Conservation (phyloP, 2,797 vertebrate genomes). For the Pseudocheirus occidentalis region DNA sequence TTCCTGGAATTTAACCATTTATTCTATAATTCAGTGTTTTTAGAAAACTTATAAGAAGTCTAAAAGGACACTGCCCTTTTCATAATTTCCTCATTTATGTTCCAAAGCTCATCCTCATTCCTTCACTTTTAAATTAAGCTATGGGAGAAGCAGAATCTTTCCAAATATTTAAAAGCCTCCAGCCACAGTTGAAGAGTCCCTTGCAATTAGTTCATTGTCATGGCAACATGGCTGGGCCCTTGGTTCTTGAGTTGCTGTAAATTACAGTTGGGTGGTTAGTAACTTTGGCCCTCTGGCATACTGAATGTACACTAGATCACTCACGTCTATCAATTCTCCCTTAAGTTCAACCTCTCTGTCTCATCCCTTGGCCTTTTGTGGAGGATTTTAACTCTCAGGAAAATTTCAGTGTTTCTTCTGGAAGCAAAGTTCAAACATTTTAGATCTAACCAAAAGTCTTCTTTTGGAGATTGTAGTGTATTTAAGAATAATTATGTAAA, state of each 20-base stretch:
- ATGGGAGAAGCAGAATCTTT: slow-evolving; percentile 37
- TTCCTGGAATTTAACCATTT: slow-evolving; percentile 58
- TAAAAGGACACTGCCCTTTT: slow-evolving; percentile 26
- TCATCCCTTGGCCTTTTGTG: neutral
- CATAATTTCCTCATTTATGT: slow-evolving; percentile 43
- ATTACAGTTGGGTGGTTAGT: neutral
- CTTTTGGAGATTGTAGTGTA: neutral
- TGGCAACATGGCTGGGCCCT: neutral
- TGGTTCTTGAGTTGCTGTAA: neutral
- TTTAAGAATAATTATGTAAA: neutral
- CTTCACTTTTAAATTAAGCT: slow-evolving; percentile 40
- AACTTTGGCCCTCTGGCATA: neutral
- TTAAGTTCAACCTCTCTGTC: neutral
- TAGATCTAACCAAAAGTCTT: neutral
- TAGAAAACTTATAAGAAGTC: slow-evolving; percentile 58
- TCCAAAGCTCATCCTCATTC: neutral
- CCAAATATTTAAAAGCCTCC: neutral
- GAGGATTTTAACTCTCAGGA: neutral
- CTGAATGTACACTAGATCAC: neutral
- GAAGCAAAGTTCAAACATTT: neutral
- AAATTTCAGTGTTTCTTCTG: neutral
- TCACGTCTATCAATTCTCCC: neutral
- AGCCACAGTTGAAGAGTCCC: neutral
- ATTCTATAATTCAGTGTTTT: slow-evolving; percentile 66
- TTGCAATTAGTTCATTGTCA: slow-evolving; percentile 29